These are phyloP conservation scores for Lissocephala sabroskyi DNA, from an alignment of 2,888 invertebrate species.

Conservation along the genomic window DNA sequence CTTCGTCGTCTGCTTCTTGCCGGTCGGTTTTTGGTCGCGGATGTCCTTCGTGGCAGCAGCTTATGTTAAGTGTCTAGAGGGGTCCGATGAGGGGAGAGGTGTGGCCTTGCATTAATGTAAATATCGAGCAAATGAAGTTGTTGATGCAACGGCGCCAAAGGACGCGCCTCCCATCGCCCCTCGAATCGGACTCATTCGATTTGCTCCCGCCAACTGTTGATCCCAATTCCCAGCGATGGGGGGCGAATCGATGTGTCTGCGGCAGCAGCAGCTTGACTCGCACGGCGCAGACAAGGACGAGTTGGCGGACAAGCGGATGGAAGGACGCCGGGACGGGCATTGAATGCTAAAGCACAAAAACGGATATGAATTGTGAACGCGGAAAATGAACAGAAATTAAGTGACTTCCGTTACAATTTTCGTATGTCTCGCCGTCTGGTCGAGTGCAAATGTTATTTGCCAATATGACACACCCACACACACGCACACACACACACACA, in stretches of 20 bases:
- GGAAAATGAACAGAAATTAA: slow-evolving; percentile 68
- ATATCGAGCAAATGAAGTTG: slow-evolving; percentile 28
- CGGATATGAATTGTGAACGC: slow-evolving; percentile 68
- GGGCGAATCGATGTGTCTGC: background rate
- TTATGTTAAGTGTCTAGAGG: slow-evolving; percentile 16
- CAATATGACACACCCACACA: slow-evolving; percentile 22
- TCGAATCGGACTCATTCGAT: slow-evolving; percentile 9
- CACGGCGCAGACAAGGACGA: background rate
- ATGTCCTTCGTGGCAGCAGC: slow-evolving; percentile 21
- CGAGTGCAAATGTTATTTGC: slow-evolving; percentile 38
- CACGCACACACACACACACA: too few species aligned
- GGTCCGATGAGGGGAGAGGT: background rate
- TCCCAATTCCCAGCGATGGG: slow-evolving; percentile 2
- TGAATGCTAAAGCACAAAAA: slow-evolving; percentile 26
- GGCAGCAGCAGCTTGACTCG: slow-evolving; percentile 5
- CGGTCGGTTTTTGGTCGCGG: background rate
- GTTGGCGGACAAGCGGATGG: slow-evolving; percentile 1
- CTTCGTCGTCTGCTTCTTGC: background rate
- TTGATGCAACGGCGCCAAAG: slow-evolving; percentile 3
- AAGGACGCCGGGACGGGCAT: slow-evolving; percentile 21
- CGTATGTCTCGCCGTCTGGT: slow-evolving; percentile 69
- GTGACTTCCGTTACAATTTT: slow-evolving; percentile 69
- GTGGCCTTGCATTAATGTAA: slow-evolving; percentile 22
- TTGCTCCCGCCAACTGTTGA: slow-evolving; percentile 7
- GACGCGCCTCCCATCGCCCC: too few species aligned